Percentiles rank a stretch among this genome's conserved stretches.
Evolutionary conservation across 2,888 invertebrate genomes (phyloP).

Genomic region (Nomada ruficornis): DNA sequence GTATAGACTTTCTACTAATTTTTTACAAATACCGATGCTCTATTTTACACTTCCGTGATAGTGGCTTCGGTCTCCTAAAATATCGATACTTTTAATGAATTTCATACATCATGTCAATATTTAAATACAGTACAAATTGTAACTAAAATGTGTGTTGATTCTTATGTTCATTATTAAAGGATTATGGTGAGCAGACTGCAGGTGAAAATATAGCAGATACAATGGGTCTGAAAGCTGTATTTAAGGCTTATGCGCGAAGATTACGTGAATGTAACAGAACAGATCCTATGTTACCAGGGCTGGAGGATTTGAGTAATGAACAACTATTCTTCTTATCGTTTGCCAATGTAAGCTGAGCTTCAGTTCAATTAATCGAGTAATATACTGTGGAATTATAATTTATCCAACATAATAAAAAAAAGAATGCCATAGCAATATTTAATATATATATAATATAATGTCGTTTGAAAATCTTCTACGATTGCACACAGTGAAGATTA

Average conservation of each 20-base stretch:
- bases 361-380: conserved; percentile 44
- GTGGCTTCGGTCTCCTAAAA: no score
- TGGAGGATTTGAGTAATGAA: conserved; percentile 78
- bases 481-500: neutral
- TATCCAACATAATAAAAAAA: neutral
- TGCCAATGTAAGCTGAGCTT: conserved; percentile 78
- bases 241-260: conserved; percentile 86
- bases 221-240: conserved; percentile 91
- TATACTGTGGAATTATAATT: no score
- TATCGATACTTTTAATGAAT: neutral
- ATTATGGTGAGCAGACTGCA: conserved; percentile 88
- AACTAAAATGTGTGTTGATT: neutral
- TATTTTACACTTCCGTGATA: no score
- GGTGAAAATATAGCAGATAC: conserved; percentile 95
- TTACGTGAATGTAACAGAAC: conserved; percentile 34
- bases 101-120: neutral
- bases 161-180: conserved; percentile 80
- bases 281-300: conserved; percentile 74
- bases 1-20: conserved; percentile 7
- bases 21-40: no score
- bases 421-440: neutral
- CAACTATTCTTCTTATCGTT: conserved; percentile 83
- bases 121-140: neutral
- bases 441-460: neutral
- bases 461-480: neutral